A percentile compares a stretch with the other conserved stretches of the same genome.
Evolutionary conservation across 2,888 invertebrate genomes (phyloP).

Genomic region (Trypoxylon attenuatum): DNA sequence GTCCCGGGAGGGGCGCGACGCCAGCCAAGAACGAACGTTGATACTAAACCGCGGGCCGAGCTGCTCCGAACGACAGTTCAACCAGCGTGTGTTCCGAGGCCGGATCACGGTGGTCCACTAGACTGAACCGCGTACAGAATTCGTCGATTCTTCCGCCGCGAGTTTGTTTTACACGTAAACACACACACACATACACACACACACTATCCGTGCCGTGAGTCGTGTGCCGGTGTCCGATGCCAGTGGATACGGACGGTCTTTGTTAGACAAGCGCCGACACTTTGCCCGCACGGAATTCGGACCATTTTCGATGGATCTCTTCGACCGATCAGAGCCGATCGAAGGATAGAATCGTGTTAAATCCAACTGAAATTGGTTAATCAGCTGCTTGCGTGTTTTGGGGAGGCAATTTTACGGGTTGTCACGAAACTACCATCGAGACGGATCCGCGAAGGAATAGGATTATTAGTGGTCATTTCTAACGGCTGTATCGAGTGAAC

Average conservation of each 20-base stretch:
- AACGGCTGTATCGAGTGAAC: too few relatives aligned
- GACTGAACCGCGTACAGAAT: constrained; percentile 35
- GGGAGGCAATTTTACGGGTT: too few relatives aligned
- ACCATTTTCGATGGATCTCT: too few relatives aligned
- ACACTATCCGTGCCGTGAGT: background rate
- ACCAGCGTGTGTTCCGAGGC: constrained; percentile 66
- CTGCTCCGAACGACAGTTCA: constrained; percentile 67
- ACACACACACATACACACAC: background rate
- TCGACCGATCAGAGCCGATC: too few relatives aligned
- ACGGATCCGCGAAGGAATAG: too few relatives aligned
- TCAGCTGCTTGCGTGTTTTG: too few relatives aligned
- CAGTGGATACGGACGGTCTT: background rate
- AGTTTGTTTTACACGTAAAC: background rate
- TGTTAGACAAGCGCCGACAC: background rate
- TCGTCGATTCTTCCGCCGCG: constrained; percentile 24
- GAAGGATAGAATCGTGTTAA: too few relatives aligned
- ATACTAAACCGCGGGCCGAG: constrained; percentile 67
- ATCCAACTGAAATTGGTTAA: too few relatives aligned
- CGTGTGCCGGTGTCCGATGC: background rate
- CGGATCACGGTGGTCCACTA: constrained; percentile 59
- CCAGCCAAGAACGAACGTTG: constrained; percentile 65
- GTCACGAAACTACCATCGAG: too few relatives aligned
- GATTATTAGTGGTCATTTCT: too few relatives aligned
- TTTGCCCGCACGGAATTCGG: background rate
- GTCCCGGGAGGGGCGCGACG: constrained; percentile 65